A percentile compares a stretch with the other conserved stretches of the same genome.
phyloP scores from a whole-genome alignment of 2,888 invertebrate species.

The Carabus problematicus region DNA sequence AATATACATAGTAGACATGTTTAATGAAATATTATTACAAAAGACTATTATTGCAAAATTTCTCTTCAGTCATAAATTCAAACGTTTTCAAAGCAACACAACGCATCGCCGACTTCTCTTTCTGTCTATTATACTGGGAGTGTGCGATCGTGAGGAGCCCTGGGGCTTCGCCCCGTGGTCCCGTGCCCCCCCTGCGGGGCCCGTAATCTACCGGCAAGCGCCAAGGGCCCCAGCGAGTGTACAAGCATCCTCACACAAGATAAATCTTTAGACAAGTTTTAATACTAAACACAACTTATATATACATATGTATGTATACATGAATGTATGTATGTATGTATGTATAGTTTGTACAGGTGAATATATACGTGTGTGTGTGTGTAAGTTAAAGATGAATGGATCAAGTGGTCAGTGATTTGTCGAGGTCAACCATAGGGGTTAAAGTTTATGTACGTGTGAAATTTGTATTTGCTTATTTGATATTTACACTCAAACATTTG shows the following conservation, averaged over 20 bases:
- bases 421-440: slow-evolving; percentile 7
- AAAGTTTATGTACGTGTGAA: slow-evolving; percentile 8
- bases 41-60: no score
- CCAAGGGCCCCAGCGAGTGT: neutral
- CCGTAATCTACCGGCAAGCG: slow-evolving; percentile 24
- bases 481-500: neutral
- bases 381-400: slow-evolving; percentile 10
- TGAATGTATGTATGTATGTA: neutral
- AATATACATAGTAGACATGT: no score
- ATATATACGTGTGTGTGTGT: slow-evolving; percentile 3
- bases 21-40: no score
- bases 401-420: slow-evolving; percentile 14
- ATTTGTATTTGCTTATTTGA: slow-evolving; percentile 1
- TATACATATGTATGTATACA: no score
- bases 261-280: slow-evolving; percentile 13
- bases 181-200: slow-evolving; percentile 18
- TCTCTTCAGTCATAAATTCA: no score
- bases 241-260: slow-evolving; percentile 25
- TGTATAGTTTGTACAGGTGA: neutral
- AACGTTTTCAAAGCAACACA: no score
- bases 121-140: neutral
- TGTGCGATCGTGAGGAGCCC: slow-evolving; percentile 27
- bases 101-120: no score
- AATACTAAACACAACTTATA: no score
- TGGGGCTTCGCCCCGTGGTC: slow-evolving; percentile 25